Percentiles rank a stretch among this genome's conserved stretches.
These are phyloP conservation scores for Dysmachus trigonus DNA, from an alignment of 2,888 invertebrate genomes.

Conservation along the genomic window DNA sequence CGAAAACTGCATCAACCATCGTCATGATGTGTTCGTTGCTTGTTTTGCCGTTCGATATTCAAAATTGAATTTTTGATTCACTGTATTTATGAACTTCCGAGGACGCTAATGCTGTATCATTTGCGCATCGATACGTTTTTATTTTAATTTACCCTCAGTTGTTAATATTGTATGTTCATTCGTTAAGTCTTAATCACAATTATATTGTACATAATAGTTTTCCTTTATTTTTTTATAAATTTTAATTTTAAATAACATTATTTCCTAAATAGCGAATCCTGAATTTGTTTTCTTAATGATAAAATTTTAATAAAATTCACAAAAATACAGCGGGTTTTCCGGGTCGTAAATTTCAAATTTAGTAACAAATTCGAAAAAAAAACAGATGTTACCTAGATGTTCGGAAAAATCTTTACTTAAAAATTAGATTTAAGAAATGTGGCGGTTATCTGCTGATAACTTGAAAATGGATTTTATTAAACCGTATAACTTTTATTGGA, in stretches of 20 bases:
- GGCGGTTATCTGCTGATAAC: too few species aligned
- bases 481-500: too few species aligned
- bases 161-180: neutral
- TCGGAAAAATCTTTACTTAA: neutral
- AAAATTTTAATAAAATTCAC: neutral
- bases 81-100: too few species aligned
- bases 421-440: neutral
- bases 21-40: too few species aligned
- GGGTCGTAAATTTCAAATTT: neutral
- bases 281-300: neutral
- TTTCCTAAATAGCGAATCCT: neutral
- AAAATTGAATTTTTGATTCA: too few species aligned
- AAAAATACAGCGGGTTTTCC: neutral
- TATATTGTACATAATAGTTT: neutral
- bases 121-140: too few species aligned
- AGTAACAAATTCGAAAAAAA: neutral
- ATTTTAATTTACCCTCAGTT: too few species aligned
- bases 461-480: too few species aligned
- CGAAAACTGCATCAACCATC: too few species aligned
- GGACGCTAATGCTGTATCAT: too few species aligned
- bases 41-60: too few species aligned
- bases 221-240: neutral
- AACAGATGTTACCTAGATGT: neutral
- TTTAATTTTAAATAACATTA: neutral
- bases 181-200: neutral